Evolutionary conservation across 2,797 vertebrate species (phyloP).

Genomic region (Pteropus rufus): DNA sequence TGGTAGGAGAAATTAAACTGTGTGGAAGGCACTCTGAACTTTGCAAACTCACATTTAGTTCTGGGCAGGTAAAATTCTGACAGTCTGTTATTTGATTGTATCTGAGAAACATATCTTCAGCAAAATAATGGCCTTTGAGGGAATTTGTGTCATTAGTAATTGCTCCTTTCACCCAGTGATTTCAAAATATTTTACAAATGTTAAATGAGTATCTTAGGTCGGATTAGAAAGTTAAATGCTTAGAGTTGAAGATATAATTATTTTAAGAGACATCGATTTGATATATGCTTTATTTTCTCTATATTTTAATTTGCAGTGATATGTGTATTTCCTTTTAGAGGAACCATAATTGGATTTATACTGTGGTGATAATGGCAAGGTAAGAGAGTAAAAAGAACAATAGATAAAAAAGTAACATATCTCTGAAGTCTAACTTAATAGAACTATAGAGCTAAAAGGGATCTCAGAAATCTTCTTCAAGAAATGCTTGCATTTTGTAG

Average conservation of each 20-base stretch:
- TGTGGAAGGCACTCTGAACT: not conserved
- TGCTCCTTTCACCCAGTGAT: not conserved
- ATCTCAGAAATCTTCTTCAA: no score
- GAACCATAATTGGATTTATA: not conserved
- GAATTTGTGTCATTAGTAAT: constrained; percentile 13
- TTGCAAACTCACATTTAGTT: not conserved
- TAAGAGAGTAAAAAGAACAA: not conserved
- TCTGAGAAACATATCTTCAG: not conserved
- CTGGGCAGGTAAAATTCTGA: not conserved
- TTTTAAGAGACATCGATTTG: not conserved
- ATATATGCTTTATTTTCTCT: constrained; percentile 9
- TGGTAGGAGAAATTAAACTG: not conserved
- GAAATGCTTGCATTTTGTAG: not conserved
- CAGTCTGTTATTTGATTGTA: not conserved
- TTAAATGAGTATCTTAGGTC: constrained; percentile 38
- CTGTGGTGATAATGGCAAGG: not conserved
- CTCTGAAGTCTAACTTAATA: not conserved
- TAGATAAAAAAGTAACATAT: fast-evolving
- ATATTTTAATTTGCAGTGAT: not conserved
- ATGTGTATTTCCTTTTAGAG: not conserved
- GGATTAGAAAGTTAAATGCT: constrained; percentile 4
- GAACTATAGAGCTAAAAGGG: fast-evolving
- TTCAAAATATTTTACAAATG: constrained; percentile 50
- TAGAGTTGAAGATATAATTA: constrained; percentile 29
- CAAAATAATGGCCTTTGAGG: not conserved